Evolutionary conservation across 2,888 invertebrate genomes (phyloP).

Genomic region (Acronicta psi): DNA sequence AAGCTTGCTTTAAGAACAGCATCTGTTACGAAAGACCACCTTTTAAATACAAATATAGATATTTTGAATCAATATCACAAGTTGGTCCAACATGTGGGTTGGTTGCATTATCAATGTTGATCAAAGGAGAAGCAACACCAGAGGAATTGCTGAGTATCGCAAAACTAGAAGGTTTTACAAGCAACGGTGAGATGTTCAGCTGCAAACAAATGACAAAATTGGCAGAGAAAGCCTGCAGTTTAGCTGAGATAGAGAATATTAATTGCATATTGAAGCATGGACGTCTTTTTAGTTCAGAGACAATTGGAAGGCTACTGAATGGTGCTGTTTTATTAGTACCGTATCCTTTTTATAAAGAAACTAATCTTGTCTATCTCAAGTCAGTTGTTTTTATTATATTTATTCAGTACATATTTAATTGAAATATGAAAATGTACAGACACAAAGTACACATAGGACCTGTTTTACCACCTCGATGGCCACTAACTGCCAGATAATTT

Average conservation of each 20-base stretch:
- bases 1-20: constrained; percentile 88
- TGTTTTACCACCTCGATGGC: too few species aligned
- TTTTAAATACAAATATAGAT: constrained; percentile 80
- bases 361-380: too few species aligned
- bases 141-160: constrained; percentile 90
- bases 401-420: too few species aligned
- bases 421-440: too few species aligned
- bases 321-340: constrained; percentile 90
- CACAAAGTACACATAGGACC: too few species aligned
- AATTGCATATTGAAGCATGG: constrained; percentile 77
- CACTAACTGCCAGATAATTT: too few species aligned
- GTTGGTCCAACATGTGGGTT: constrained; percentile 95
- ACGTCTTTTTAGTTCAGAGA: constrained; percentile 83
- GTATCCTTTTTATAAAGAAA: constrained; percentile 86
- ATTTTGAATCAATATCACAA: constrained; percentile 81
- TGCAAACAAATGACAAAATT: constrained; percentile 91
- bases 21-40: constrained; percentile 86
- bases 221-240: constrained; percentile 87
- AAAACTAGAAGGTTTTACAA: constrained; percentile 90
- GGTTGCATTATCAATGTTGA: constrained; percentile 95
- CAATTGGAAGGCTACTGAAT: constrained; percentile 86
- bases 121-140: constrained; percentile 88
- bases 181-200: constrained; percentile 97
- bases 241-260: constrained; percentile 76
- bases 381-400: neutral